Evolutionary conservation across 92 coral and sea anemone genomes (phyloP).

Genomic region (Nematostella vectensis): DNA sequence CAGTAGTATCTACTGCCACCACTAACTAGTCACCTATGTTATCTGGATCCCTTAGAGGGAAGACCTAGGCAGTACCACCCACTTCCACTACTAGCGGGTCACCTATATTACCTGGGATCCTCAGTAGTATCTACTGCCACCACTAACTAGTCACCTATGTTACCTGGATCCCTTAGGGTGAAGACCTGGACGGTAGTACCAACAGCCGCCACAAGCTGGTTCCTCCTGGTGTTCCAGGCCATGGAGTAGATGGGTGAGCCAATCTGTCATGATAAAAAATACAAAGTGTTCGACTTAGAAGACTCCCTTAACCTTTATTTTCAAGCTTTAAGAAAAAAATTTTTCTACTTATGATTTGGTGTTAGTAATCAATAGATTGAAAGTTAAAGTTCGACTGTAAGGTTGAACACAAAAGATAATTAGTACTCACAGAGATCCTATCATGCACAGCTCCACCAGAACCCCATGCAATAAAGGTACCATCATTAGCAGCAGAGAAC

Average conservation of each 20-base stretch:
- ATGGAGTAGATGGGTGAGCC: constrained; percentile 84
- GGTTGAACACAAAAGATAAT: too few species aligned
- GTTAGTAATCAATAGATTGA: background rate
- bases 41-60: too few species aligned
- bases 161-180: constrained; percentile 89
- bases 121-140: too few species aligned
- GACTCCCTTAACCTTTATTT: background rate
- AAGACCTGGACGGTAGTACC: constrained; percentile 86
- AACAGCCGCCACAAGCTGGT: constrained; percentile 83
- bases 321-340: background rate
- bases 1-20: too few species aligned
- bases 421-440: constrained; percentile 56
- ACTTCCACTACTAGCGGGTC: too few species aligned
- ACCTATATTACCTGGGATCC: too few species aligned
- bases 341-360: background rate
- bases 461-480: constrained; percentile 91
- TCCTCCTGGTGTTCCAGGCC: constrained; percentile 94
- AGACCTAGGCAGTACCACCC: too few species aligned
- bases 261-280: constrained; percentile 28
- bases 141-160: too few species aligned
- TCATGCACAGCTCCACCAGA: constrained; percentile 99
- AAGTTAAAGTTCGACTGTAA: background rate
- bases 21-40: too few species aligned
- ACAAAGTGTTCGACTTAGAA: background rate
- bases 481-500: constrained; percentile 89